These are phyloP conservation scores for Chaetogeoica ovagalla DNA, from an alignment of 2,888 invertebrate genomes.

Conservation along the genomic window DNA sequence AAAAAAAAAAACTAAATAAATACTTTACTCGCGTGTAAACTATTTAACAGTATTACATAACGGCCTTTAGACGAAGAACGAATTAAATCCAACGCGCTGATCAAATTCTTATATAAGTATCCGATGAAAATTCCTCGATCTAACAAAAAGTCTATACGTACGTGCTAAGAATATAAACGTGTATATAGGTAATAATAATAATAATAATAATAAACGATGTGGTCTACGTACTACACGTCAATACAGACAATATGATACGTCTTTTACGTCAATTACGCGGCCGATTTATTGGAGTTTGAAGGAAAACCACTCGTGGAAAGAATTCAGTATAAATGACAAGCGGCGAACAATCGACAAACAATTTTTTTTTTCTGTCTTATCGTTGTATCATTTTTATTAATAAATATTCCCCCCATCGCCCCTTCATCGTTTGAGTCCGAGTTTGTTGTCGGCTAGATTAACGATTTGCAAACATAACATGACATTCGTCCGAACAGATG, in stretches of 20 bases:
- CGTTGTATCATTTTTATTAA: background rate
- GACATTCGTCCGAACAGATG: conserved; percentile 4
- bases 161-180: background rate
- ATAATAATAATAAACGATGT: background rate
- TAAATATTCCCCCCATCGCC: background rate
- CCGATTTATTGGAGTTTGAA: background rate
- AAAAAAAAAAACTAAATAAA: too few species aligned
- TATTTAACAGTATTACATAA: too few species aligned
- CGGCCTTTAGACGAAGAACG: too few species aligned
- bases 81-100: too few species aligned
- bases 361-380: background rate
- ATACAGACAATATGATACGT: background rate
- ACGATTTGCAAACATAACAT: conserved; percentile 26
- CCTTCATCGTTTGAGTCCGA: too few species aligned
- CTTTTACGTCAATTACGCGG: background rate
- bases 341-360: background rate
- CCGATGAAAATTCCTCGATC: too few species aligned
- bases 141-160: background rate
- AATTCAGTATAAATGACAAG: conserved; percentile 6
- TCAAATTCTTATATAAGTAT: too few species aligned
- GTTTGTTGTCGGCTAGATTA: conserved; percentile 5
- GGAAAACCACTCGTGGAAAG: background rate
- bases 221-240: background rate
- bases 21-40: too few species aligned
- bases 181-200: too few species aligned